These are phyloP conservation scores for Chrysochloris asiatica DNA, from an alignment of 2,113 vertebrate genomes.

Conservation along the genomic window DNA sequence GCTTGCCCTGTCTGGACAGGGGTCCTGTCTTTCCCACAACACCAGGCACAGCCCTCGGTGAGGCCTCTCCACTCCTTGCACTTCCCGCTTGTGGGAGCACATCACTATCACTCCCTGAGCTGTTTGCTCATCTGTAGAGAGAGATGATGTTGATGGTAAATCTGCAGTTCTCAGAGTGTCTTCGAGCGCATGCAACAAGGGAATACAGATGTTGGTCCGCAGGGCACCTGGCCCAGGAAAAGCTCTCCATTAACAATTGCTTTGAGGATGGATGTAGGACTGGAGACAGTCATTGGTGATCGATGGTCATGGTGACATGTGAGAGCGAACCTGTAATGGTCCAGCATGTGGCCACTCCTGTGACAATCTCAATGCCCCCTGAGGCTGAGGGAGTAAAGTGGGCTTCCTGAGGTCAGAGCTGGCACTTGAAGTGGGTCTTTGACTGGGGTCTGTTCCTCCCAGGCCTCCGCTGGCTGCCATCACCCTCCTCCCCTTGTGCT, in stretches of 20 bases:
- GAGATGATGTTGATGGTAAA: background rate
- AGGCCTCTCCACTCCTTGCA: background rate
- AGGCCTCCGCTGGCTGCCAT: accelerated
- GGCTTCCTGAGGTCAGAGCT: background rate
- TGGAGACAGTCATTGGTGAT: too few species aligned
- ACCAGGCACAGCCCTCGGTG: too few species aligned
- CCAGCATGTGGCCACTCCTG: accelerated
- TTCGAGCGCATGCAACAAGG: background rate
- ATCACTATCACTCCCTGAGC: accelerated
- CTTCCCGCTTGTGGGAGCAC: background rate
- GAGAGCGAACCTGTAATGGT: background rate
- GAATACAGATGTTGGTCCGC: background rate
- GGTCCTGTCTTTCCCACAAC: accelerated
- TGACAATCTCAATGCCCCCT: accelerated
- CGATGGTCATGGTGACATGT: too few species aligned
- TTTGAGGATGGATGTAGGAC: background rate
- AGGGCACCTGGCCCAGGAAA: background rate
- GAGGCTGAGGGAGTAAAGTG: accelerated
- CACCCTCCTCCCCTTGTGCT: accelerated
- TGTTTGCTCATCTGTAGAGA: background rate
- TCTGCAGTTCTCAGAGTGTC: background rate
- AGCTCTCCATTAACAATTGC: background rate
- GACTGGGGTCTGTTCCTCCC: accelerated
- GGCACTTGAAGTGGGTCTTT: accelerated
- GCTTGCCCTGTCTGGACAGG: too few species aligned